Evolutionary conservation across 2,797 vertebrate genomes (phyloP), one percentile per base, ranked within the genome.

Genomic region (Astyanax mexicanus): DNA sequence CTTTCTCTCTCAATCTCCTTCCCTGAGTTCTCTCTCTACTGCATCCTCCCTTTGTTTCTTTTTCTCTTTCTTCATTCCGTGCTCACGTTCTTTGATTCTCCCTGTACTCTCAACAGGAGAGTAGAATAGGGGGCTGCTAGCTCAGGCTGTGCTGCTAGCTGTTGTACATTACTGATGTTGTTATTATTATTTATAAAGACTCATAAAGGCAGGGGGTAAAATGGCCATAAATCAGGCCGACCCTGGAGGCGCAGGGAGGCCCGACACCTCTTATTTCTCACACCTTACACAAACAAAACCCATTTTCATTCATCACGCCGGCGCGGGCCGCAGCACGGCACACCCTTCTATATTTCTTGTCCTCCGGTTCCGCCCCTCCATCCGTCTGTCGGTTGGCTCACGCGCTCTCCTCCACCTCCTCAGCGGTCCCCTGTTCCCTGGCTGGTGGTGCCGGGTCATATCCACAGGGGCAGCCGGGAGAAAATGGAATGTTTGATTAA

Each of bases 101-200:
- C 29, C 29, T 2, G 2, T 32, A 5, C 29, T 32, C 29, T 5
- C 29, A 66, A 29, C 38, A 44, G 8, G 0, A 3, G 40, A 71
- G 47, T 57, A 71, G 19, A 57, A 75, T 40, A n/a, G 19, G 58
- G 67, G 61, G 44, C 52, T n/a, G 57, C 54, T 44, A 77, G 45
- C 77, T 67, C 32, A 42, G 58, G 57, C 58, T 65, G 38, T 21
- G 52, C 81, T 68, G 79, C 68, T 40, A 74, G 58, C 52, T 61
- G 74, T 54, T 55, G 68, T 70, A 82, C 81, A 79, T 82, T 81
- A 82, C 83, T 75, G 47, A 81, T 78, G 82, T 74, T 84, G 80
- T 81, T 83, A 82, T 85, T 83, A 87, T 85, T 83, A 87, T 87
- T 85, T 84, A 84, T 84, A 84, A 83, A 74, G 83, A 84, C 72